Conservation (phyloP, 2,888 invertebrate genomes). For the Loripinus fragilis region DNA sequence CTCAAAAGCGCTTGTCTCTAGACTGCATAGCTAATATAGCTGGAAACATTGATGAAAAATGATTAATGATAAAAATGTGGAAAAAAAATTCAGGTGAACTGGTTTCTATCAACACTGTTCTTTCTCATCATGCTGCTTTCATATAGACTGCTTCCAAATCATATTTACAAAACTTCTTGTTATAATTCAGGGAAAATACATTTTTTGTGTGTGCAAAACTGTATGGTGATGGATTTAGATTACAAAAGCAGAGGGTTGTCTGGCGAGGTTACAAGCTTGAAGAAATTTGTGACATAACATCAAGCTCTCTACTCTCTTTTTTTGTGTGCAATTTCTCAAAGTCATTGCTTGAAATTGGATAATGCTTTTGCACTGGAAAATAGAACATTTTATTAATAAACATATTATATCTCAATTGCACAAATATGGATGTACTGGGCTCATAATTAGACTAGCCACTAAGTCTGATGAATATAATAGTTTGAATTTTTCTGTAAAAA, state of each 20-base stretch:
- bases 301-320: neutral
- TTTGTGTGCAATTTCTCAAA: neutral
- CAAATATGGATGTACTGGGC: no score
- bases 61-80: no score
- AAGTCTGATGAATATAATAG: no score
- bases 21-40: no score
- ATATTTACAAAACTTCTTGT: slow-evolving; percentile 3
- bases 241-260: neutral
- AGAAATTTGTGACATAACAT: slow-evolving; percentile 15
- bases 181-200: neutral
- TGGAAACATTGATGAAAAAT: no score
- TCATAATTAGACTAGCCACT: no score
- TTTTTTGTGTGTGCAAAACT: neutral
- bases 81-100: no score
- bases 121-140: neutral
- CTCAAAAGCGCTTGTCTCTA: no score
- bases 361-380: slow-evolving; percentile 1
- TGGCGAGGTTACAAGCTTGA: neutral
- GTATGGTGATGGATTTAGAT: neutral
- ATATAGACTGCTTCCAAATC: slow-evolving; percentile 1
- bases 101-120: no score
- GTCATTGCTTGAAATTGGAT: neutral
- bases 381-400: no score
- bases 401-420: no score
- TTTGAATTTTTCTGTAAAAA: no score